Evolutionary conservation across 1,140 invertebrate species (phyloP), one percentile per base, ranked within the genome.

Genomic region (Leptestheria dahalacensis): DNA sequence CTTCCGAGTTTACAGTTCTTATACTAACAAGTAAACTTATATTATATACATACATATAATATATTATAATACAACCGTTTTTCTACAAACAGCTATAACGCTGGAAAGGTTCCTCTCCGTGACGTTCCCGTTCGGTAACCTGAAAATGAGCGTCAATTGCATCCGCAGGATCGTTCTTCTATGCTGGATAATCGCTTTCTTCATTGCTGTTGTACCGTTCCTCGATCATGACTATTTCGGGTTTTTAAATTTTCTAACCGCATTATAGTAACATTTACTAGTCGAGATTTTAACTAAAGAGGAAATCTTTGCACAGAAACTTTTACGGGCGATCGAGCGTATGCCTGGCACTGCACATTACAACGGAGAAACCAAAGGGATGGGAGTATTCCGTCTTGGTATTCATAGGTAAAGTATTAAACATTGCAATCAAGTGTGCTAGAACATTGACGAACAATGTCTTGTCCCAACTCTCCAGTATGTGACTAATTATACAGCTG

Each of bases 1-100:
- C 80, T 50, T 82, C 79, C 62, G 79, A 83, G 68, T 73, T 79
- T 6, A 81, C 79, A 1, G 81, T 82, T 20, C 68, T 82, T 41
- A 77, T 82, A 1, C 71, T 84, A 2, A 78, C 79, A 46, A 63
- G 65, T 66, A 26, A 33, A 56, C 29, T 29, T 11, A 49, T 11
- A 24, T 25, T 41, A 12, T 11, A 20, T 12, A n/a, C n/a, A n/a
- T n/a, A n/a, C n/a, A 47, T 25, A 24, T 15, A 33, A 1, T 4
- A 41, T 6, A 15, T 15, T 41, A 41, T 9, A 1, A 12, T 28
- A n/a, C 9, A 33, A 28, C 41, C 0, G 25, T 3, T 1, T 28
- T 20, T 20, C 28, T 25, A 48, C 26, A 9, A 24, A 51, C 63
- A 69, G 73, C 79, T 1, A 79, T 80, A 50, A 79, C 78, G 1